phyloP scores from a whole-genome alignment of 2,797 vertebrate genomes.

The Gadopsis marmoratus region DNA sequence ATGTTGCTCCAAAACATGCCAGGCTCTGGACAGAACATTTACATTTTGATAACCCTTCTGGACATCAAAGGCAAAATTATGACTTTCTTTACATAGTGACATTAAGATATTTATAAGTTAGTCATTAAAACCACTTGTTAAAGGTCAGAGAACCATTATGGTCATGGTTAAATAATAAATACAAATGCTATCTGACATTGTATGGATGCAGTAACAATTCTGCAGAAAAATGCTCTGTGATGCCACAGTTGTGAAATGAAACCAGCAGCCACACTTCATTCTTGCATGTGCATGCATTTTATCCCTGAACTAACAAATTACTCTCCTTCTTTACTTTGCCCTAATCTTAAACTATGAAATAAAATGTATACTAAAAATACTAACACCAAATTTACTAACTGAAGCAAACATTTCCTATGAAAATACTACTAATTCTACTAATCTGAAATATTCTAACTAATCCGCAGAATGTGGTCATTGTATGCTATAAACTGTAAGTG shows the following conservation, averaged over 20 bases:
- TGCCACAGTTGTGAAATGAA: neutral
- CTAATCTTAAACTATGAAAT: constrained; percentile 5
- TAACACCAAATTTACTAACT: constrained; percentile 50
- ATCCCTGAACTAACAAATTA: constrained; percentile 9
- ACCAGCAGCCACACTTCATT: neutral
- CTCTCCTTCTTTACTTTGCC: neutral
- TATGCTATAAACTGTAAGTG: neutral
- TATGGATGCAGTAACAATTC: neutral
- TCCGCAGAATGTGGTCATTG: constrained; percentile 7
- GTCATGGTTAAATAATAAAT: neutral
- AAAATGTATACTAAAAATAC: constrained; percentile 47
- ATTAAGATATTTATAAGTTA: neutral
- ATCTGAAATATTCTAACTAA: constrained; percentile 37
- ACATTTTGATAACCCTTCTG: neutral
- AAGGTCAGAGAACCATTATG: neutral
- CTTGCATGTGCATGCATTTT: constrained; percentile 45
- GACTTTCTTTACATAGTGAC: neutral
- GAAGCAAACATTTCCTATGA: constrained; percentile 5
- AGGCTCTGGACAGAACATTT: neutral
- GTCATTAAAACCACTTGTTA: neutral
- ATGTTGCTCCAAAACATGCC: neutral
- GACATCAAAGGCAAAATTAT: neutral
- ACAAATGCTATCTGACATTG: neutral
- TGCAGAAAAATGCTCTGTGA: neutral
- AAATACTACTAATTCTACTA: constrained; percentile 41